A percentile compares a stretch with the other conserved stretches of the same genome.
Conservation (phyloP, 2,797 vertebrate genomes). For the Rhyacichthys aspro region DNA sequence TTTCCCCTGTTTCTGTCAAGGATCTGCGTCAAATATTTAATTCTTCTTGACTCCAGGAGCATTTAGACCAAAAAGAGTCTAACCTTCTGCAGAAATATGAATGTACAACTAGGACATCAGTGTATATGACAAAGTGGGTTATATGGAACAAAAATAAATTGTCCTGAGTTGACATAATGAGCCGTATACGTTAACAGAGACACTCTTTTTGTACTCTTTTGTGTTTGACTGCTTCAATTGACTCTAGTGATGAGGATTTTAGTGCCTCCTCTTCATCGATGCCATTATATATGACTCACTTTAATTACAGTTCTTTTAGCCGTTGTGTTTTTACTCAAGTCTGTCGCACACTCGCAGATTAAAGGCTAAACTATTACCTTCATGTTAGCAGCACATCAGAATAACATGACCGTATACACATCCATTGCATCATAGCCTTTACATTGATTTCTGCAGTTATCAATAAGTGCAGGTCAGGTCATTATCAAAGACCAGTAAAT, state of each 20-base stretch:
- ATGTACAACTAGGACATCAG: too few species aligned
- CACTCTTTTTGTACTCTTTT: background rate
- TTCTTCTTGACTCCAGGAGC: too few species aligned
- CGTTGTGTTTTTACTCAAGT: slow-evolving; percentile 40
- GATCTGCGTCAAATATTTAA: too few species aligned
- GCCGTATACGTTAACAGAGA: background rate
- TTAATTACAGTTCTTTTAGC: slow-evolving; percentile 50
- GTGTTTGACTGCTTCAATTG: too few species aligned
- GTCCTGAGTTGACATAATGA: slow-evolving; percentile 12
- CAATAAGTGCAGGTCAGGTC: background rate
- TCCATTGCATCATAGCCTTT: background rate
- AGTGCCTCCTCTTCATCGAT: background rate
- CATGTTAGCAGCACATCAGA: background rate
- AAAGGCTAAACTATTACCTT: background rate
- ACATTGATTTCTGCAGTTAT: too few species aligned
- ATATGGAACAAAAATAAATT: too few species aligned
- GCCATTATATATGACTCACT: slow-evolving; percentile 62
- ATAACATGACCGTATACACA: background rate
- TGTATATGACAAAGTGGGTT: too few species aligned
- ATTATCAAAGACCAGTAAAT: slow-evolving; percentile 14
- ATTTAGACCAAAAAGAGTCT: too few species aligned
- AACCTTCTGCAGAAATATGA: too few species aligned
- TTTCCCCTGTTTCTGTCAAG: too few species aligned
- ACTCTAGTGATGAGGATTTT: too few species aligned
- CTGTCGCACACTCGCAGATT: background rate